Conservation (phyloP, 2,113 vertebrate species). For the Cyanoliseus patagonus region DNA sequence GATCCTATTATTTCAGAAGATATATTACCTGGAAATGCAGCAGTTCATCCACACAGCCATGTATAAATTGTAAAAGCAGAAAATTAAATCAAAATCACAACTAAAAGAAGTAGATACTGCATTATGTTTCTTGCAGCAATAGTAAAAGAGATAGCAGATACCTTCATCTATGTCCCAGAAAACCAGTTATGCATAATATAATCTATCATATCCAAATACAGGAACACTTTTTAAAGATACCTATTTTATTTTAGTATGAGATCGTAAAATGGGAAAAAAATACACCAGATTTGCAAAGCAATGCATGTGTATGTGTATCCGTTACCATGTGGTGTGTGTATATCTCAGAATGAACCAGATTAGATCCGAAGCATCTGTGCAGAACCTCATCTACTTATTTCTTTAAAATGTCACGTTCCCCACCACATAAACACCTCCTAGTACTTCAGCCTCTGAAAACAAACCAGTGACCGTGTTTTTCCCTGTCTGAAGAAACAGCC, state of each 20-base stretch:
- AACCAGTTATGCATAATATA: neutral
- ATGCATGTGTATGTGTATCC: too few species aligned
- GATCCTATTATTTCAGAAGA: neutral
- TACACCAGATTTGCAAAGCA: neutral
- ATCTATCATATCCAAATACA: neutral
- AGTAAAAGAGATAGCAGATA: neutral
- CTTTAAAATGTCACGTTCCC: neutral
- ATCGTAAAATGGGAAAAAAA: neutral
- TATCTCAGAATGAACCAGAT: neutral
- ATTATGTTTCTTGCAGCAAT: neutral
- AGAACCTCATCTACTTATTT: neutral
- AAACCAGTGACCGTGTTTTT: neutral
- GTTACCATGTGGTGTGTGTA: accelerated
- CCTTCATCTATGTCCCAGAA: neutral
- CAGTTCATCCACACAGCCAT: neutral
- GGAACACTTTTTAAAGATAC: neutral
- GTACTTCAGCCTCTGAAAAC: neutral
- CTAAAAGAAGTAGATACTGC: neutral
- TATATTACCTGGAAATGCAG: neutral
- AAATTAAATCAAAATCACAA: constrained; percentile 4
- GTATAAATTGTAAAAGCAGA: neutral
- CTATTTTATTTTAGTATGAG: neutral
- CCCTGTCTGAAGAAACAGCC: neutral
- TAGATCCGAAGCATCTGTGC: neutral
- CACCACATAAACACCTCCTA: neutral